Evolutionary conservation across 2,888 invertebrate genomes (phyloP).

Genomic region (Hirtodrosophila histrioides): DNA sequence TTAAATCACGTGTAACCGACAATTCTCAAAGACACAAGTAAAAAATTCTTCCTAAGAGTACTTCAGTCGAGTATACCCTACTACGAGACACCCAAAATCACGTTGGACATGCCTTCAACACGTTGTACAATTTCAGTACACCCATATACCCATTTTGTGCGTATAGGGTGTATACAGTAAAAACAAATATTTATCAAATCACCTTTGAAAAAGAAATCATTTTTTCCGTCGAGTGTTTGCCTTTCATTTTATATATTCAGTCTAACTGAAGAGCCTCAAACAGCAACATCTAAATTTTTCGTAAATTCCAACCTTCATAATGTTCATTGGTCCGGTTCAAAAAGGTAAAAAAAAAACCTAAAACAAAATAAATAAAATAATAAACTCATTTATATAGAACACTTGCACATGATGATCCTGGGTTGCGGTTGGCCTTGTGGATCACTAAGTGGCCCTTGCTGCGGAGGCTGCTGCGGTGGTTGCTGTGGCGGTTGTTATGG

Average conservation of each 20-base stretch:
- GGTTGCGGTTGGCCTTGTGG: slow-evolving; percentile 25
- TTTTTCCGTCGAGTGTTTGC: background rate
- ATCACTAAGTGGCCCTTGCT: slow-evolving; percentile 11
- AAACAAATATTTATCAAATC: background rate
- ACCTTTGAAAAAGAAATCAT: background rate
- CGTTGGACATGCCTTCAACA: too few relatives aligned
- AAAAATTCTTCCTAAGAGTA: too few relatives aligned
- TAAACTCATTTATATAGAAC: too few relatives aligned
- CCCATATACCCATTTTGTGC: too few relatives aligned
- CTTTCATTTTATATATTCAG: background rate
- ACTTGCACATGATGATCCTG: slow-evolving; percentile 3
- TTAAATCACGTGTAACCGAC: too few relatives aligned
- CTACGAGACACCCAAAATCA: too few relatives aligned
- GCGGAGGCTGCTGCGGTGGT: background rate
- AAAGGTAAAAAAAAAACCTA: background rate
- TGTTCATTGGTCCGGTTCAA: slow-evolving; percentile 14
- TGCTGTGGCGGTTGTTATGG: background rate
- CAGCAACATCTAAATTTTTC: slow-evolving; percentile 10
- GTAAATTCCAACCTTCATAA: slow-evolving; percentile 1
- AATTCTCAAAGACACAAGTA: too few relatives aligned
- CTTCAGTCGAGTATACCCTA: too few relatives aligned
- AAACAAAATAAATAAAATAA: too few relatives aligned
- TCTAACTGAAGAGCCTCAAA: background rate
- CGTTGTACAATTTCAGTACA: too few relatives aligned
- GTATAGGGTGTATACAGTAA: background rate